Conservation (phyloP, 30 jellyfish, hydroid and myxozoan species). For the Turritopsis rubra region DNA sequence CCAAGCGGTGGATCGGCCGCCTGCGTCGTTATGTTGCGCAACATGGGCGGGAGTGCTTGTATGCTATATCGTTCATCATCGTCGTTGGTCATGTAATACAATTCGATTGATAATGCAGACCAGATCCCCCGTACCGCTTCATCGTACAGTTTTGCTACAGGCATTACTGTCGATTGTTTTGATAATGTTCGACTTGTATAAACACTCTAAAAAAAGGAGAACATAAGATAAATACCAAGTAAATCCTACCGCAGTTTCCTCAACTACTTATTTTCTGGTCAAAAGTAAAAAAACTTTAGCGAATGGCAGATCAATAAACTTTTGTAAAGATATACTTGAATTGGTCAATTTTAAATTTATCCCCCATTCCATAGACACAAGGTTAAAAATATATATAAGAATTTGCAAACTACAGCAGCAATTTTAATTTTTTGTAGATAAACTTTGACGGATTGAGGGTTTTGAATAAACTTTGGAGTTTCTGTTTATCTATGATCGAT, state of each 20-base stretch:
- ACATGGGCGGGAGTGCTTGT: constrained; percentile 73
- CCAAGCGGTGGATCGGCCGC: constrained; percentile 97
- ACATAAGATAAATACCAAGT: not conserved
- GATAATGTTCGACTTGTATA: constrained; percentile 70
- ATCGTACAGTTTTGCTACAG: constrained; percentile 52
- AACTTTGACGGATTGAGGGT: no score
- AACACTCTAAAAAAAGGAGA: constrained; percentile 42
- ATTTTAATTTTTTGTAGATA: no score
- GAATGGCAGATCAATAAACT: no score
- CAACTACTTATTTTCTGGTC: no score
- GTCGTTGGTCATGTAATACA: constrained; percentile 70
- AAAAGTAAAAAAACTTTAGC: no score
- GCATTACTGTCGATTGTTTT: constrained; percentile 49
- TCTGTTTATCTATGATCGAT: no score
- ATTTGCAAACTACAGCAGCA: no score
- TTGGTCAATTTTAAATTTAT: no score
- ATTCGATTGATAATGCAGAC: constrained; percentile 71
- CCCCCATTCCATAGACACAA: no score
- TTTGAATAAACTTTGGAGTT: no score
- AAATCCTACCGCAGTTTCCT: not conserved
- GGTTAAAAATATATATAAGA: no score
- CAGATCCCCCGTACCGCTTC: constrained; percentile 59
- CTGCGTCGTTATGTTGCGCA: constrained; percentile 59
- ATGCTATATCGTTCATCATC: constrained; percentile 95
- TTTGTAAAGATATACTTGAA: no score